A percentile compares a stretch with the other conserved stretches of the same genome.
These are phyloP conservation scores for Xylophagus ater DNA, from an alignment of 2,888 invertebrate species.

Conservation along the genomic window DNA sequence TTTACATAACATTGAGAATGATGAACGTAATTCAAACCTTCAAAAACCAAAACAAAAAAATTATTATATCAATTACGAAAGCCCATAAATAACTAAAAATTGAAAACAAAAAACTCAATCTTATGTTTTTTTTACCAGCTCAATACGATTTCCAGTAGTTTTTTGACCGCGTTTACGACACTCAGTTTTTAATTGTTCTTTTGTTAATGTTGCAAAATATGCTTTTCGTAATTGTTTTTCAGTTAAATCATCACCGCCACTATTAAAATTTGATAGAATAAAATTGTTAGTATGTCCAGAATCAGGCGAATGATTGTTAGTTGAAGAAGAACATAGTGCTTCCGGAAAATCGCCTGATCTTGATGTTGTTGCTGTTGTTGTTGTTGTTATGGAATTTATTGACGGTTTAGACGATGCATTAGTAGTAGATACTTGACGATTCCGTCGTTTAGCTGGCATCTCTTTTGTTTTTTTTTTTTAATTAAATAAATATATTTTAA, in stretches of 20 bases:
- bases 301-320: neutral
- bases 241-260: conserved; percentile 17
- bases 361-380: conserved; percentile 4
- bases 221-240: conserved; percentile 24
- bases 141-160: conserved; percentile 56
- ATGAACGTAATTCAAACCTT: no score
- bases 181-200: conserved; percentile 56
- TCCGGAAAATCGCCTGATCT: conserved; percentile 3
- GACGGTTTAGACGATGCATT: conserved; percentile 19
- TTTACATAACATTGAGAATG: no score
- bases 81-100: no score
- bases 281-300: conserved; percentile 5
- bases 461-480: conserved; percentile 7
- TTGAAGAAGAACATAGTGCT: neutral
- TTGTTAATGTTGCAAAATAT: conserved; percentile 49
- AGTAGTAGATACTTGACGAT: conserved; percentile 23
- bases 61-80: no score
- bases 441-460: conserved; percentile 23
- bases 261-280: neutral
- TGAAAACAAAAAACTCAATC: conserved; percentile 9
- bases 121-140: conserved; percentile 46
- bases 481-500: conserved; percentile 11
- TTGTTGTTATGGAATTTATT: conserved; percentile 8
- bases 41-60: no score
- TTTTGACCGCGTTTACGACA: conserved; percentile 59